Percentiles rank a stretch among this genome's conserved stretches.
These are phyloP conservation scores for Tragelaphus strepsiceros DNA, from an alignment of 2,113 vertebrate genomes.

Conservation along the genomic window DNA sequence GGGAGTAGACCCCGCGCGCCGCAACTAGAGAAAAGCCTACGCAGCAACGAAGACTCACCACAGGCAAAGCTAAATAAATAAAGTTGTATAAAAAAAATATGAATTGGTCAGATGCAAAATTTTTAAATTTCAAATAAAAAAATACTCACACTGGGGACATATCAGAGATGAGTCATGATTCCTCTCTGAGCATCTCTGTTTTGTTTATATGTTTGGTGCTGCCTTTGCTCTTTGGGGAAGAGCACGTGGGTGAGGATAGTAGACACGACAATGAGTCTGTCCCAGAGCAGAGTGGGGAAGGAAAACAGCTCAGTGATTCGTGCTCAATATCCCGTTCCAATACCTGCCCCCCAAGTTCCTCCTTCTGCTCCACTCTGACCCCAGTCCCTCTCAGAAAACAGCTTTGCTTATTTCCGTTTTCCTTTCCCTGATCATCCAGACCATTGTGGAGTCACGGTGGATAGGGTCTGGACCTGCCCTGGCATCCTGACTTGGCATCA, in stretches of 20 bases:
- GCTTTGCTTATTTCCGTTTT: background rate
- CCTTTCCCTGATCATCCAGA: background rate
- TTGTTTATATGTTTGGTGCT: background rate
- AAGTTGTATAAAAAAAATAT: background rate
- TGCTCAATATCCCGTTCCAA: background rate
- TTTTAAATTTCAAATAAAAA: background rate
- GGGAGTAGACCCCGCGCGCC: background rate
- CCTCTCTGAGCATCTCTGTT: background rate
- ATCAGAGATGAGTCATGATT: background rate
- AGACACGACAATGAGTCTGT: background rate
- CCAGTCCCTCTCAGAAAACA: background rate
- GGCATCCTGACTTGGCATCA: constrained; percentile 8
- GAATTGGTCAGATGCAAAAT: background rate
- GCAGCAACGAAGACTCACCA: background rate
- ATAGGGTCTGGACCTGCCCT: background rate
- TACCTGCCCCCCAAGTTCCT: background rate
- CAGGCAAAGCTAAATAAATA: background rate
- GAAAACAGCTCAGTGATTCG: background rate
- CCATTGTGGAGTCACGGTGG: background rate
- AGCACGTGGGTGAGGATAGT: background rate
- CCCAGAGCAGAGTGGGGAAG: background rate
- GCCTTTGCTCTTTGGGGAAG: background rate
- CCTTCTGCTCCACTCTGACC: background rate
- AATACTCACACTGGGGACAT: background rate
- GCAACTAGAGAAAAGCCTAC: background rate